Evolutionary conservation across 35 echinoderm and acorn worm genomes (phyloP).

Genomic region (Ophiothrix spiculata): DNA sequence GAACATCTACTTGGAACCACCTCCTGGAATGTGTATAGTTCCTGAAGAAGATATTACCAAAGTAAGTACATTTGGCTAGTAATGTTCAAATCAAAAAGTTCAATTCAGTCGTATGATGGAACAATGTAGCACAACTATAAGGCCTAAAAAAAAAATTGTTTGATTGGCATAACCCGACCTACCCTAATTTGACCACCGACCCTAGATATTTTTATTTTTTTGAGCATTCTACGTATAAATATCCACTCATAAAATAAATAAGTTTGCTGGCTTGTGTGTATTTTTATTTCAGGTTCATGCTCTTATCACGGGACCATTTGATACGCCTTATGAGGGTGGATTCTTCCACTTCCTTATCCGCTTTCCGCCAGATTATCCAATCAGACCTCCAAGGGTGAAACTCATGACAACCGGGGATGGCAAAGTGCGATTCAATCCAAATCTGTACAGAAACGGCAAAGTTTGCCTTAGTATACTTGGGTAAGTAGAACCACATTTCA

Average conservation of each 20-base stretch:
- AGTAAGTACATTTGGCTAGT: constrained; percentile 47
- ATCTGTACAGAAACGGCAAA: constrained; percentile 87
- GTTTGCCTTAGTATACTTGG: constrained; percentile 92
- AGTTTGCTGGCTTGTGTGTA: no score
- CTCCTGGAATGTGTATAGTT: constrained; percentile 94
- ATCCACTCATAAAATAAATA: no score
- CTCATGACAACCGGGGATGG: constrained; percentile 79
- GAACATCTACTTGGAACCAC: constrained; percentile 87
- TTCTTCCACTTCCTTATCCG: constrained; percentile 91
- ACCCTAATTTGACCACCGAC: no score
- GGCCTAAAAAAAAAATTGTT: no score
- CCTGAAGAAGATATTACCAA: constrained; percentile 97
- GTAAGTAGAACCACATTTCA: no score
- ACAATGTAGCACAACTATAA: no score
- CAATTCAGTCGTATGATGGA: no score
- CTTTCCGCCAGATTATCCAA: constrained; percentile 94
- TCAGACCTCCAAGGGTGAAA: constrained; percentile 84
- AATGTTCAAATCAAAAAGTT: no score
- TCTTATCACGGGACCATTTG: constrained; percentile 90
- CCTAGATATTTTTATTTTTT: no score
- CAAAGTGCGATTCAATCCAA: constrained; percentile 87
- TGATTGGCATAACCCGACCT: no score
- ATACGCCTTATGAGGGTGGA: constrained; percentile 92
- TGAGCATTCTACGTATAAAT: no score
- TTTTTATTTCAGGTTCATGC: constrained; percentile 79